Evolutionary conservation across 2,113 vertebrate species (phyloP).

Genomic region (Cromileptes altivelis): DNA sequence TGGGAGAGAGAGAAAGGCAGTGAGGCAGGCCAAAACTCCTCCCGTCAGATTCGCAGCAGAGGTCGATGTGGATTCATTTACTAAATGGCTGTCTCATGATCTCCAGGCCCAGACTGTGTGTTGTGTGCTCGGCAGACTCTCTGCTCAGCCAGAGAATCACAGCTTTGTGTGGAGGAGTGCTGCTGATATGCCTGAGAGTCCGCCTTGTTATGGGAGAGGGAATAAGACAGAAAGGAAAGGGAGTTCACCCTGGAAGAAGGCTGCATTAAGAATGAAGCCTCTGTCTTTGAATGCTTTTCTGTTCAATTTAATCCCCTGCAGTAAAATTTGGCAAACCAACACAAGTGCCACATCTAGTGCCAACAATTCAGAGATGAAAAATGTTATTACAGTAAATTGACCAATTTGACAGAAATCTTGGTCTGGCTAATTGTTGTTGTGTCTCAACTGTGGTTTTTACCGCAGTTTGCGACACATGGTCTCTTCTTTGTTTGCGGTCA

Average conservation of each 20-base stretch:
- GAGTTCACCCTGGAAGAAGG: constrained; percentile 20
- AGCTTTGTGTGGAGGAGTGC: constrained; percentile 60
- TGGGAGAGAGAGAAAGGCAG: neutral
- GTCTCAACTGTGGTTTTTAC: too few species aligned
- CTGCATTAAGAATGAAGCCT: constrained; percentile 2
- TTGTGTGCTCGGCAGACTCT: constrained; percentile 4
- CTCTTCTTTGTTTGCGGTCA: too few species aligned
- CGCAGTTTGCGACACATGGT: too few species aligned
- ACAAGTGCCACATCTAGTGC: neutral
- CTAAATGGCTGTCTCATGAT: constrained; percentile 68
- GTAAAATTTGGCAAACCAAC: constrained; percentile 6
- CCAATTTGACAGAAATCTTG: constrained; percentile 1
- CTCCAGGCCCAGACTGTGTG: constrained; percentile 33
- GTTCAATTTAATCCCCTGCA: neutral
- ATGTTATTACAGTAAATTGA: neutral
- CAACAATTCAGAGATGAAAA: neutral
- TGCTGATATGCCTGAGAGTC: constrained; percentile 47
- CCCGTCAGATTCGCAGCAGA: constrained; percentile 30
- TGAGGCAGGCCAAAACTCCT: neutral
- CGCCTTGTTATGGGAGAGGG: constrained; percentile 17
- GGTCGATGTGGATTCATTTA: constrained; percentile 35
- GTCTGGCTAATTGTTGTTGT: neutral
- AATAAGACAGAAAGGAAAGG: constrained; percentile 5
- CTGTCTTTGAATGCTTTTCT: neutral
- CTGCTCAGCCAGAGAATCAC: constrained; percentile 49